Conservation (phyloP, 2,797 vertebrate genomes). For the Alosa sapidissima region DNA sequence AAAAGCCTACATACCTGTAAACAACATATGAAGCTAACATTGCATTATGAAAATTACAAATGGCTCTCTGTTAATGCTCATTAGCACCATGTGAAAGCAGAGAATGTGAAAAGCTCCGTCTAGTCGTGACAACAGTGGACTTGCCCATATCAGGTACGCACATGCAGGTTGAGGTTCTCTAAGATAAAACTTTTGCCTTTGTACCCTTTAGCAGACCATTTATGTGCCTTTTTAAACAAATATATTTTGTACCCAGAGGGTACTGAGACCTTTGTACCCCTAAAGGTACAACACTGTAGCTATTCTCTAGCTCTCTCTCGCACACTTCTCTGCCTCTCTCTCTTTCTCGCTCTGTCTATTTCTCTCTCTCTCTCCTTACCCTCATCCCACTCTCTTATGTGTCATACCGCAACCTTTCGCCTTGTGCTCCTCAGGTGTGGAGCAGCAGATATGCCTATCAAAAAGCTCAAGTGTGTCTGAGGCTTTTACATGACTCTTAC, state of each 20-base stretch:
- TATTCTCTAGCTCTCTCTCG: neutral
- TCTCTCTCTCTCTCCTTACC: neutral
- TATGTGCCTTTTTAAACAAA: too few relatives aligned
- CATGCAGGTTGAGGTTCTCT: too few relatives aligned
- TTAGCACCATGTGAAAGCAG: neutral
- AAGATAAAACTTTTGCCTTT: too few relatives aligned
- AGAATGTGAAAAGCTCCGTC: neutral
- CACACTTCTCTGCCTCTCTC: too few relatives aligned
- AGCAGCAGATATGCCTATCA: neutral
- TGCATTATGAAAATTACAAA: slow-evolving; percentile 4
- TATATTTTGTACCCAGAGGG: too few relatives aligned
- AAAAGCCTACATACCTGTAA: slow-evolving; percentile 4
- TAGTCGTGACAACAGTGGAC: neutral
- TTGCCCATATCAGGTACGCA: neutral
- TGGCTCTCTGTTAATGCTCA: neutral
- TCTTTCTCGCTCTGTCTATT: neutral
- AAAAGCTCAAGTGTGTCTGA: neutral
- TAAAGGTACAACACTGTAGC: too few relatives aligned
- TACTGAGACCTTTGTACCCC: too few relatives aligned
- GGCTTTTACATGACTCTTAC: neutral
- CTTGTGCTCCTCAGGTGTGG: neutral
- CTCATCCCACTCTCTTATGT: neutral
- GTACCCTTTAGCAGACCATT: too few relatives aligned
- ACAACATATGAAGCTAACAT: neutral
- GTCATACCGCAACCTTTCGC: neutral